Base-by-base conservation (phyloP, 92 coral and sea anemone species). In the Zoanthus gigantus region DNA sequence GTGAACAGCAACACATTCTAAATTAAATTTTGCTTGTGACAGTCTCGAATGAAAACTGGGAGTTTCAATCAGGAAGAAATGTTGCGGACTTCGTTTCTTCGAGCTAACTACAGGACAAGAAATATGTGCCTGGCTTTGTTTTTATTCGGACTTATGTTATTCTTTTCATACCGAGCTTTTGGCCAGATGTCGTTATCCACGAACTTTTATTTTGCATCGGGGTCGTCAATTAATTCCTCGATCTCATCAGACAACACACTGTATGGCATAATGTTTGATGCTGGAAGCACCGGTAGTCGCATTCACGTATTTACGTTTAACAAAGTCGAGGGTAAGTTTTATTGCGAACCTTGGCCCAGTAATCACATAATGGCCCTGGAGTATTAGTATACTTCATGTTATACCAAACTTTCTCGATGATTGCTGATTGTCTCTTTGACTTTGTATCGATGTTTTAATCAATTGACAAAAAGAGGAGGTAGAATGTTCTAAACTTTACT, bases 201-300 rank as follows among this genome's bases (percentile, higher is more conserved):
- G 58, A 66, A 48, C 47, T 81, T 81, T 46, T 31, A 65, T 52
- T 81, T 81, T 68, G 85, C 85, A 63, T 66, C 85, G 23, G 85
- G 14, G 17, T 71, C 58, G 17, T 81, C 85, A 32, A 4, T 81
- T 29, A 79, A 65, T 44, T 16, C 16, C 52, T 67, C 67, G 63
- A 53, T 54, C 12, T 61, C 53, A 16, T 28, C 89, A 4, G 82
- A 74, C 44, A 54, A 79, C n/a, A 78, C 71, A 23, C 37, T 79
- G 6, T 92, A 92, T 78, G 97, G 98, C 29, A 94, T 97, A 68
- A 96, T 97, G 96, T 93, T 97, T 85, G 99, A 97, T 83, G 99
- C 99, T 60, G 99, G 99, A 3, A 97, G 99, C 60, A 97, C 99
- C 2, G 99, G 99, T 5, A 97, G 96, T 67, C 82, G 99, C 29